These are phyloP conservation scores for Mamestra configurata DNA, from an alignment of 1,140 invertebrate species.

Conservation along the genomic window DNA sequence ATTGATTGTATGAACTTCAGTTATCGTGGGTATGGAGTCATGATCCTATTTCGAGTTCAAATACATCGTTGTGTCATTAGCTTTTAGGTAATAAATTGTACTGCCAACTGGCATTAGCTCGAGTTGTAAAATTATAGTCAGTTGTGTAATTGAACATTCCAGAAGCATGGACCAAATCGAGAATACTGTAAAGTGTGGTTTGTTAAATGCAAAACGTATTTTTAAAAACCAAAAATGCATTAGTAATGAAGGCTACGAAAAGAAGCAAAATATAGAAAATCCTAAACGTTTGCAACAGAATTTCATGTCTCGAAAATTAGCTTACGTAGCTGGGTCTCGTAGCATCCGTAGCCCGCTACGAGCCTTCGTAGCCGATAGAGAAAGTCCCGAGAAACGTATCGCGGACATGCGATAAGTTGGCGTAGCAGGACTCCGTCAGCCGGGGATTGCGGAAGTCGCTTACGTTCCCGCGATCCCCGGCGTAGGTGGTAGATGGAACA, in stretches of 20 bases:
- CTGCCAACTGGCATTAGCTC: background rate
- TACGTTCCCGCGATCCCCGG: no score
- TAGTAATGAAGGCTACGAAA: no score
- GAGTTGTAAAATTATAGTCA: background rate
- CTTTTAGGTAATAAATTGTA: background rate
- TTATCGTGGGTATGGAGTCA: slow-evolving; percentile 4
- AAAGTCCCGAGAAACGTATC: background rate
- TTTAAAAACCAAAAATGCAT: no score
- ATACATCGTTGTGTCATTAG: slow-evolving; percentile 3
- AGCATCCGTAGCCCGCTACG: background rate
- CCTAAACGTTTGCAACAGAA: no score
- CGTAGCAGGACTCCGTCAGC: slow-evolving; percentile 16
- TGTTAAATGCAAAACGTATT: no score
- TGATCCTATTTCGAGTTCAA: slow-evolving; percentile 32
- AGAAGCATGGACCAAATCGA: no score
- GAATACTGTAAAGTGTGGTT: no score
- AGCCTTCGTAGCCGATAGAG: background rate
- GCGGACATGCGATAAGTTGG: background rate
- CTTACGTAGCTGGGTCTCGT: background rate
- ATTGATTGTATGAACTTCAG: slow-evolving; percentile 13
- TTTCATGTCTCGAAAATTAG: background rate
- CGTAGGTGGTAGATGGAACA: no score
- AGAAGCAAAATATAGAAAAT: no score
- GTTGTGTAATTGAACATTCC: background rate
- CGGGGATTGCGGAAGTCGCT: no score